These are phyloP conservation scores for Drosophila fuyamai DNA, from an alignment of 1,140 invertebrate species.

Conservation along the genomic window DNA sequence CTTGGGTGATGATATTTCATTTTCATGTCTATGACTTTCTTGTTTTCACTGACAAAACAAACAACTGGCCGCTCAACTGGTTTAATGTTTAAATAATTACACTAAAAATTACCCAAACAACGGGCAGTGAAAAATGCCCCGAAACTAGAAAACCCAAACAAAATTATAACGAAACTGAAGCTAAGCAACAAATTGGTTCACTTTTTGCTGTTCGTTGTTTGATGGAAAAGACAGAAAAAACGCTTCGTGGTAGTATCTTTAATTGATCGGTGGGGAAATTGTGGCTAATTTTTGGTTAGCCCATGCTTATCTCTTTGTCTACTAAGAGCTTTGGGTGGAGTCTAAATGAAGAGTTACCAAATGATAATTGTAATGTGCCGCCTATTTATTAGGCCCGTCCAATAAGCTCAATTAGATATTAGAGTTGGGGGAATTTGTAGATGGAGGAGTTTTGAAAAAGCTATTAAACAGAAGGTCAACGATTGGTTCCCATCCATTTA, in stretches of 20 bases:
- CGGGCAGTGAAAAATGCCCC: conserved; percentile 26
- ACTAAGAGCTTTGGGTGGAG: conserved; percentile 30
- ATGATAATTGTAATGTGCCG: conserved; percentile 40
- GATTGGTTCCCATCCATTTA: not conserved
- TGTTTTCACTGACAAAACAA: conserved; percentile 63
- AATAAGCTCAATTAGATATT: conserved; percentile 14
- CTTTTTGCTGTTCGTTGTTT: conserved; percentile 31
- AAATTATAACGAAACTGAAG: conserved; percentile 71
- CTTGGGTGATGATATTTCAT: conserved; percentile 68
- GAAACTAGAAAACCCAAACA: conserved; percentile 52
- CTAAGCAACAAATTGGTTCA: conserved; percentile 47
- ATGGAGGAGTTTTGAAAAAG: conserved; percentile 3
- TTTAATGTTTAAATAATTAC: conserved; percentile 83
- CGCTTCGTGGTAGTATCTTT: conserved; percentile 33
- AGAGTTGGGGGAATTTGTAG: not conserved
- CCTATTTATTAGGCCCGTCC: conserved; percentile 35
- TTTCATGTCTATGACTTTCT: conserved; percentile 70
- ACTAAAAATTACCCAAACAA: conserved; percentile 58
- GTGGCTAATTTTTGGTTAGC: conserved; percentile 39
- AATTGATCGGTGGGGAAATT: conserved; percentile 40
- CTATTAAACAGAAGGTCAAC: conserved; percentile 9
- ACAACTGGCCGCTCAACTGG: conserved; percentile 49
- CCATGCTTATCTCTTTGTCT: conserved; percentile 40
- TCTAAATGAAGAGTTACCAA: conserved; percentile 53
- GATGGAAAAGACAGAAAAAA: conserved; percentile 18